phyloP scores from a whole-genome alignment of 1,140 invertebrate genomes.

The Neodiprion pinetum region DNA sequence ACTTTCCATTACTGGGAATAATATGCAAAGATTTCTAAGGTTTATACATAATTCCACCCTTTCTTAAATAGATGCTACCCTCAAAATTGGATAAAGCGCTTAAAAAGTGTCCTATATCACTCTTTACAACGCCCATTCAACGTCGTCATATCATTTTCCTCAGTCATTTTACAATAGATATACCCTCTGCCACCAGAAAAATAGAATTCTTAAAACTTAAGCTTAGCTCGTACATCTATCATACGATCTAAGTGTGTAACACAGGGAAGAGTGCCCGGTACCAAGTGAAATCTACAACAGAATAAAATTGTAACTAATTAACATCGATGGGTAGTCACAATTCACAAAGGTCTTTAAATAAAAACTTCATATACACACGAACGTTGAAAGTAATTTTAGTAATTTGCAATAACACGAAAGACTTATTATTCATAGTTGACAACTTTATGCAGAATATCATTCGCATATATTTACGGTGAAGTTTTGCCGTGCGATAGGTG shows the following conservation, averaged over 20 bases:
- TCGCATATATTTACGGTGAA: no score
- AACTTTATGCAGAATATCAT: no score
- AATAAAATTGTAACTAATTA: neutral
- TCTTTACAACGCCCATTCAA: constrained; percentile 10
- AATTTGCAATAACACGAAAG: no score
- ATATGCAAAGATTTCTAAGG: no score
- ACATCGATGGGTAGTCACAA: no score
- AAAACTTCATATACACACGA: no score
- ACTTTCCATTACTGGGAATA: no score
- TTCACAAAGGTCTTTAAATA: no score
- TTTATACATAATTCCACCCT: constrained; percentile 16
- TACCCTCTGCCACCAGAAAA: constrained; percentile 49
- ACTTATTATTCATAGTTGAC: no score
- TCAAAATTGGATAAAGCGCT: neutral
- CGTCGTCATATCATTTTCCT: constrained; percentile 17
- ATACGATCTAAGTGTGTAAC: neutral
- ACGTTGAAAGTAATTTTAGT: no score
- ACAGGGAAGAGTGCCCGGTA: neutral
- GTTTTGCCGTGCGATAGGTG: no score
- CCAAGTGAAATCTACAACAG: neutral
- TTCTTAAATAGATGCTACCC: neutral
- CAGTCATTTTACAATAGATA: constrained; percentile 9
- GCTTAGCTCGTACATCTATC: constrained; percentile 37
- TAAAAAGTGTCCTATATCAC: constrained; percentile 14
- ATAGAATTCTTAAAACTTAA: constrained; percentile 62